Conservation (phyloP, 2,888 invertebrate genomes). For the Eurytoma adleriae region DNA sequence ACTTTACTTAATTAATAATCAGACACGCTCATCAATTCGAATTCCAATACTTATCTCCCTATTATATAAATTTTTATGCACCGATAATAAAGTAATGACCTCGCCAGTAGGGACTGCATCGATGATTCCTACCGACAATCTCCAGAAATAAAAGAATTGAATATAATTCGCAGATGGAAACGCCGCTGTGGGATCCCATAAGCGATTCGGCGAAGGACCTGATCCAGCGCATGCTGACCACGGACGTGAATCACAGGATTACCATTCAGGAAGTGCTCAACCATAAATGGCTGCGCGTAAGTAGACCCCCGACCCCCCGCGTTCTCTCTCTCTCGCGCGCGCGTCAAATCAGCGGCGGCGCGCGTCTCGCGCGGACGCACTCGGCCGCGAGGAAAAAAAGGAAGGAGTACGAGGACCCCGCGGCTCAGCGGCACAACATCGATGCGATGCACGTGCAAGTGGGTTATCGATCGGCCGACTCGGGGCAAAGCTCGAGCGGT, state of each 20-base stretch:
- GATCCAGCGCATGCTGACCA: slow-evolving; percentile 93
- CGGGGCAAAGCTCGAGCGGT: slow-evolving; percentile 66
- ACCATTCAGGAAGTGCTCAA: slow-evolving; percentile 96
- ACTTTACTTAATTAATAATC: no score
- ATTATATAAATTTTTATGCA: no score
- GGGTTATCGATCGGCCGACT: slow-evolving; percentile 70
- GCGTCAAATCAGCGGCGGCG: neutral
- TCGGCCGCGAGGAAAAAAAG: slow-evolving; percentile 61
- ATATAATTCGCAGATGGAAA: slow-evolving; percentile 83
- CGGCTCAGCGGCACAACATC: slow-evolving; percentile 68
- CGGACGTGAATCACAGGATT: slow-evolving; percentile 94
- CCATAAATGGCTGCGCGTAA: slow-evolving; percentile 97
- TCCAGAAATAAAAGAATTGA: neutral
- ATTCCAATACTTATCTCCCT: no score
- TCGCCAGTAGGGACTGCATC: no score
- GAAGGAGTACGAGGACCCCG: slow-evolving; percentile 62
- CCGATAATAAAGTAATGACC: no score
- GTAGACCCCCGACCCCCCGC: slow-evolving; percentile 62
- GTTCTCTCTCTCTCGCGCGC: no score
- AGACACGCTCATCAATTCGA: no score
- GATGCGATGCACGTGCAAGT: slow-evolving; percentile 72
- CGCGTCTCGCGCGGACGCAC: slow-evolving; percentile 25
- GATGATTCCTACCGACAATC: no score
- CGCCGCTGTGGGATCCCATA: slow-evolving; percentile 93
- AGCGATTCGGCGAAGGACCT: slow-evolving; percentile 97